phyloP scores from a whole-genome alignment of 1,140 invertebrate species.

The Penaeus vannamei region DNA sequence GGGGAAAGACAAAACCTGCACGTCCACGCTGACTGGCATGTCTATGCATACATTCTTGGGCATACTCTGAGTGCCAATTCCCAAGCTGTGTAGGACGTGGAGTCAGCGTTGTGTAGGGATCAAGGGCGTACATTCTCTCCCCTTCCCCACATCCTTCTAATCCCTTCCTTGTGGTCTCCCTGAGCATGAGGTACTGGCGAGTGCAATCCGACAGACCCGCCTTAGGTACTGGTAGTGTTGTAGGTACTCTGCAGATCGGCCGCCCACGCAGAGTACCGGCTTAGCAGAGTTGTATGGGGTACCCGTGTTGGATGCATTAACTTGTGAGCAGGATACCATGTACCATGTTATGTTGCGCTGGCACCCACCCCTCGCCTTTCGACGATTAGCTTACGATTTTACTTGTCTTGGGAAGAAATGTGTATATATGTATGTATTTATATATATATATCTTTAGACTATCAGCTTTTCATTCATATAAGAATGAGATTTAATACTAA shows the following conservation, averaged over 20 bases:
- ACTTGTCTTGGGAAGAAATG: no score
- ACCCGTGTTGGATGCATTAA: conserved; percentile 64
- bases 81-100: no score
- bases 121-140: conserved; percentile 5
- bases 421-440: no score
- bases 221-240: conserved; percentile 59
- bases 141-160: conserved; percentile 9
- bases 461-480: no score
- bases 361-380: conserved; percentile 32
- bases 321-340: conserved; percentile 63
- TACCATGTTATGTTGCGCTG: conserved; percentile 58
- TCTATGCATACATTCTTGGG: no score
- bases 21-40: no score
- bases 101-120: no score
- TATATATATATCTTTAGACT: no score
- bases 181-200: conserved; percentile 38
- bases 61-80: no score
- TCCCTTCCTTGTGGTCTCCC: background rate
- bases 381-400: background rate
- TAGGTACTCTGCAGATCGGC: conserved; percentile 54
- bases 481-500: no score
- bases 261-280: conserved; percentile 56
- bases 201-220: conserved; percentile 49
- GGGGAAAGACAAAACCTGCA: no score
- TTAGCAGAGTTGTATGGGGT: conserved; percentile 55